These are phyloP conservation scores for Rutpela maculata DNA, from an alignment of 2,888 invertebrate genomes.

Conservation along the genomic window DNA sequence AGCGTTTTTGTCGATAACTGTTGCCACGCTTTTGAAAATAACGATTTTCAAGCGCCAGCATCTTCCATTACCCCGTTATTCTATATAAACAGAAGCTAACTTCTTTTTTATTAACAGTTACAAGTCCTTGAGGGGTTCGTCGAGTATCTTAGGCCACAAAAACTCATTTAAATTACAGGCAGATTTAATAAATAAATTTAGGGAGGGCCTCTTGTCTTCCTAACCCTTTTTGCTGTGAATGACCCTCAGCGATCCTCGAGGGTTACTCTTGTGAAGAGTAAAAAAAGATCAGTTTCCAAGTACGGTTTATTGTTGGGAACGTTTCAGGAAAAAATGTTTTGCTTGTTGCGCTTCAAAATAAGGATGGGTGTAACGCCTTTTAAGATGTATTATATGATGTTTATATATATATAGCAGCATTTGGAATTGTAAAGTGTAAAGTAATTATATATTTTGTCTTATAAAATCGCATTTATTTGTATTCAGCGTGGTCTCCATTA, in stretches of 20 bases:
- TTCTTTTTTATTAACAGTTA: conserved; percentile 38
- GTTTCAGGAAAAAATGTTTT: conserved; percentile 28
- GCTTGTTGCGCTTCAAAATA: conserved; percentile 9
- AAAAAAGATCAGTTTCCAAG: conserved; percentile 43
- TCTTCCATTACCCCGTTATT: not conserved
- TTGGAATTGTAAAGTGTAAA: not conserved
- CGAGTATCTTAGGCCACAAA: conserved; percentile 47
- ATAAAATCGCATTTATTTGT: too few species aligned
- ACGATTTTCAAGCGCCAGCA: not conserved
- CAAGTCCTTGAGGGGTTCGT: conserved; percentile 39
- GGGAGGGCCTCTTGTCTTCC: conserved; percentile 42
- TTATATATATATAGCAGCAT: not conserved
- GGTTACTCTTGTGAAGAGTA: conserved; percentile 25
- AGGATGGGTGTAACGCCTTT: conserved; percentile 36
- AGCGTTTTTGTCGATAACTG: not conserved
- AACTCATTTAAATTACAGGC: conserved; percentile 50
- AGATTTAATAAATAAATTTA: conserved; percentile 46
- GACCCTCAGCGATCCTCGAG: conserved; percentile 38
- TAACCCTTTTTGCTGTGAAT: conserved; percentile 44
- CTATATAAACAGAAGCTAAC: not conserved
- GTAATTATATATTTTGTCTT: too few species aligned
- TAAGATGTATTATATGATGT: not conserved
- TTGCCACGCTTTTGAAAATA: not conserved
- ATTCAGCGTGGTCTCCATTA: too few species aligned
- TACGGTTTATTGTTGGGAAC: conserved; percentile 21